Conservation (phyloP, 2,797 vertebrate genomes). For the Fistularia commersonii region DNA sequence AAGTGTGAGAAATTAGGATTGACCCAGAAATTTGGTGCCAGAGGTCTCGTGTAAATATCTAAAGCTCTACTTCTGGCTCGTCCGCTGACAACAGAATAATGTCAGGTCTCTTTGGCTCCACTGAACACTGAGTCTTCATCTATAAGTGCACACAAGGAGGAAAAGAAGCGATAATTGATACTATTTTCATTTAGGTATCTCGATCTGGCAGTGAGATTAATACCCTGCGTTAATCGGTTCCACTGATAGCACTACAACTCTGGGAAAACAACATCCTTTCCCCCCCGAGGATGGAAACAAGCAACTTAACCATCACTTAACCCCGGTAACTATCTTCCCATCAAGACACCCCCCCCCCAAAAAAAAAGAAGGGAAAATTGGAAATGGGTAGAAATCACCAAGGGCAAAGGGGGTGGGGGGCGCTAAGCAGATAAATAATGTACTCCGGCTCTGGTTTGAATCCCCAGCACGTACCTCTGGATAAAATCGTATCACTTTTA, state of each 20-base stretch:
- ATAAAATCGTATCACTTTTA: constrained; percentile 64
- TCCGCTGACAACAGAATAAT: too few relatives aligned
- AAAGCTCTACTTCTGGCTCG: too few relatives aligned
- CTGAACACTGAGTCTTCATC: too few relatives aligned
- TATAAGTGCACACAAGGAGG: too few relatives aligned
- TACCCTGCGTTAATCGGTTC: constrained; percentile 1
- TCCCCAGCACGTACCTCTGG: constrained; percentile 41
- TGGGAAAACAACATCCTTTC: not conserved
- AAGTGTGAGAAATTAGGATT: too few relatives aligned
- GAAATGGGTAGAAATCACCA: constrained; percentile 55
- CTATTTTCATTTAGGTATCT: not conserved
- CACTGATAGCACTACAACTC: not conserved
- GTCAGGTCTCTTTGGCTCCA: too few relatives aligned
- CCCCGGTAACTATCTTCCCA: constrained; percentile 46
- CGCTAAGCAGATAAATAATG: constrained; percentile 69
- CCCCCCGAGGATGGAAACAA: not conserved
- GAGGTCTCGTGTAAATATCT: too few relatives aligned
- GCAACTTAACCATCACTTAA: constrained; percentile 57
- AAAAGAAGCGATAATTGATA: constrained; percentile 18
- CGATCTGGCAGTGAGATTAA: not conserved
- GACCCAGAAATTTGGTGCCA: too few relatives aligned
- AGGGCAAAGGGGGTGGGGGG: constrained; percentile 55
- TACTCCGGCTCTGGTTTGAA: constrained; percentile 46
- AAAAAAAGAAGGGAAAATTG: constrained; percentile 60
- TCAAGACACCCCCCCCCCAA: constrained; percentile 54